Evolutionary conservation across 2,797 vertebrate genomes (phyloP).

Genomic region (Microctenopoma steveboyesi): DNA sequence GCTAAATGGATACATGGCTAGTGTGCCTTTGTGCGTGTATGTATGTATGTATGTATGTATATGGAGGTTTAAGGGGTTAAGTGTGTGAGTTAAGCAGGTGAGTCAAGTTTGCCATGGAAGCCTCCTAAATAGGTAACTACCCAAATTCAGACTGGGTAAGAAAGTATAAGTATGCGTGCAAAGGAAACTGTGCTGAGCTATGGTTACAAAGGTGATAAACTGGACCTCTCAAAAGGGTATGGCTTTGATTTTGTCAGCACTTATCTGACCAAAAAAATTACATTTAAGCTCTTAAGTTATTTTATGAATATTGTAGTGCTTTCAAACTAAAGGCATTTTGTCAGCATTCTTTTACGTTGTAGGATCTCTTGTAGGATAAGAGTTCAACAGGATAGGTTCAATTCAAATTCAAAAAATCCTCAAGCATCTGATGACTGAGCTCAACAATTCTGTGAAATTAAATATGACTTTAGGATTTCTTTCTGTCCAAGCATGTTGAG

Average conservation of each 20-base stretch:
- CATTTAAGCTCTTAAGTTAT: slow-evolving; percentile 12
- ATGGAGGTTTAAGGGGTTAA: slow-evolving; percentile 11
- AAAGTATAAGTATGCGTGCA: neutral
- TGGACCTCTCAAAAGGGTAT: slow-evolving; percentile 39
- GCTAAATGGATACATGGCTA: slow-evolving; percentile 13
- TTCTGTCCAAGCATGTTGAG: slow-evolving; percentile 25
- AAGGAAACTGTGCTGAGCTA: slow-evolving; percentile 2
- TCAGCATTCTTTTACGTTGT: slow-evolving; percentile 6
- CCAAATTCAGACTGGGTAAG: slow-evolving; percentile 5
- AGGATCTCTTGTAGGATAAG: neutral
- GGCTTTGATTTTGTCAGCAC: slow-evolving; percentile 55
- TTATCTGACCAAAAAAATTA: slow-evolving; percentile 3
- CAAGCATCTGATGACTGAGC: slow-evolving; percentile 2
- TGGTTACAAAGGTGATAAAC: slow-evolving; percentile 5
- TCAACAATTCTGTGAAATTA: slow-evolving; percentile 4
- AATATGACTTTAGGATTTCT: slow-evolving; percentile 6
- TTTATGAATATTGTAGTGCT: slow-evolving; percentile 2
- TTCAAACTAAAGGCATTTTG: slow-evolving; percentile 6
- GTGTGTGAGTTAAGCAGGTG: neutral
- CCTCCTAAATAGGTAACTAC: slow-evolving; percentile 6
- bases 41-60: slow-evolving; percentile 2
- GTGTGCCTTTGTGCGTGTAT: slow-evolving; percentile 20
- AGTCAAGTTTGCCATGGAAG: neutral
- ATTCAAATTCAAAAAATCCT: neutral
- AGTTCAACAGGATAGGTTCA: neutral